These are phyloP conservation scores for Heterochromis multidens DNA, from an alignment of 2,113 vertebrate species.

Conservation along the genomic window DNA sequence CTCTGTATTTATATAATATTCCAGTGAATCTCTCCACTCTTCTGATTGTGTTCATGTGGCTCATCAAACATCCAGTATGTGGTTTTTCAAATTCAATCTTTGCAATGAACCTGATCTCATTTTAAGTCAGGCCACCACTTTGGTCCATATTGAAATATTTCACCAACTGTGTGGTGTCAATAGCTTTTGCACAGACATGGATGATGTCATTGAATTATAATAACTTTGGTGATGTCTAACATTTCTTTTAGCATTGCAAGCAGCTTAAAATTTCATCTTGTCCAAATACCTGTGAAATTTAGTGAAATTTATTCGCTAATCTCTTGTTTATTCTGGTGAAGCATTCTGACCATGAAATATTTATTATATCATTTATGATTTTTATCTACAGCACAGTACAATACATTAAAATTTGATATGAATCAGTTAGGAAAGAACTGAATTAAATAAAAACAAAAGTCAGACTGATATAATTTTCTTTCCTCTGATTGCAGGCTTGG, in stretches of 20 bases:
- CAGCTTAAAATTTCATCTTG: background rate
- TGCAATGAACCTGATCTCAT: background rate
- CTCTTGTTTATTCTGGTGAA: background rate
- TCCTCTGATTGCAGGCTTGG: background rate
- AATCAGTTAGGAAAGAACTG: constrained; percentile 10
- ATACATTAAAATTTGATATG: constrained; percentile 42
- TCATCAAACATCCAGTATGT: background rate
- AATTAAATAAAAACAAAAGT: background rate
- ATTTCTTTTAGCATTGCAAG: background rate
- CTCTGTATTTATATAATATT: background rate
- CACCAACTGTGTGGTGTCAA: background rate
- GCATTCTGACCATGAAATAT: background rate
- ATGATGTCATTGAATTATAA: background rate
- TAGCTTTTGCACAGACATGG: background rate
- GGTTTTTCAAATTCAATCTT: background rate
- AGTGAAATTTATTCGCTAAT: no score
- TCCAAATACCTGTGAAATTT: no score
- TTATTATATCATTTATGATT: background rate
- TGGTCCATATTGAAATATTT: background rate
- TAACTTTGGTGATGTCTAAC: accelerated
- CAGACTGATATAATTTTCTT: background rate
- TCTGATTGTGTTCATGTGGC: background rate
- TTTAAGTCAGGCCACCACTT: background rate
- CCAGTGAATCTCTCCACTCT: background rate
- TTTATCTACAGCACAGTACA: background rate